Percentiles rank a stretch among this genome's conserved stretches.
phyloP scores from a whole-genome alignment of 1,140 invertebrate species.

The Thereuonema tuberculata region DNA sequence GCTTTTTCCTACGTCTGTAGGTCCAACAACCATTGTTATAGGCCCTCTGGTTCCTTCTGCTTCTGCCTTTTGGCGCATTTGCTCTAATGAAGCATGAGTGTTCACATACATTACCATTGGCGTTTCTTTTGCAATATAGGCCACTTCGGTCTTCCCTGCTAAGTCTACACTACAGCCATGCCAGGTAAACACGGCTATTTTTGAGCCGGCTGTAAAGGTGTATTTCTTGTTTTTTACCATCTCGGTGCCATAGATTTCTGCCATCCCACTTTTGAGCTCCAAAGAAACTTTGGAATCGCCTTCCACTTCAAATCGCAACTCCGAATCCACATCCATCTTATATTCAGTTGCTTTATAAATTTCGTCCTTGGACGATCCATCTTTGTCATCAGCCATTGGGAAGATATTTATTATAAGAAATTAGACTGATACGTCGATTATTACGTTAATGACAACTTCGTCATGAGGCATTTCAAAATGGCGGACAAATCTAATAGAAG shows the following conservation, averaged over 20 bases:
- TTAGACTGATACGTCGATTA: too few species aligned
- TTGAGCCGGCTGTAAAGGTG: constrained; percentile 74
- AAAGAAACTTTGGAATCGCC: constrained; percentile 64
- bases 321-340: constrained; percentile 71
- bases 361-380: too few species aligned
- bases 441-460: too few species aligned
- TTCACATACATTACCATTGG: constrained; percentile 94
- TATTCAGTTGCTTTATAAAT: constrained; percentile 47
- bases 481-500: too few species aligned
- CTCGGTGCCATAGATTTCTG: constrained; percentile 95
- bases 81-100: constrained; percentile 84
- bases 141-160: constrained; percentile 72
- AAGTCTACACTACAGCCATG: constrained; percentile 70
- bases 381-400: too few species aligned
- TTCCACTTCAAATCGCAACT: constrained; percentile 88
- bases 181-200: constrained; percentile 92
- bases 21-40: constrained; percentile 75
- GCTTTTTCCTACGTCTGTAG: constrained; percentile 91
- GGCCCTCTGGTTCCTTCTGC: constrained; percentile 41
- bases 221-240: constrained; percentile 86
- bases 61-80: constrained; percentile 61
- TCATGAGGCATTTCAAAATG: too few species aligned
- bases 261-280: constrained; percentile 70
- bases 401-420: too few species aligned
- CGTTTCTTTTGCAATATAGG: constrained; percentile 88